Evolutionary conservation across 2,113 vertebrate species (phyloP).

Genomic region (Channa maculata): DNA sequence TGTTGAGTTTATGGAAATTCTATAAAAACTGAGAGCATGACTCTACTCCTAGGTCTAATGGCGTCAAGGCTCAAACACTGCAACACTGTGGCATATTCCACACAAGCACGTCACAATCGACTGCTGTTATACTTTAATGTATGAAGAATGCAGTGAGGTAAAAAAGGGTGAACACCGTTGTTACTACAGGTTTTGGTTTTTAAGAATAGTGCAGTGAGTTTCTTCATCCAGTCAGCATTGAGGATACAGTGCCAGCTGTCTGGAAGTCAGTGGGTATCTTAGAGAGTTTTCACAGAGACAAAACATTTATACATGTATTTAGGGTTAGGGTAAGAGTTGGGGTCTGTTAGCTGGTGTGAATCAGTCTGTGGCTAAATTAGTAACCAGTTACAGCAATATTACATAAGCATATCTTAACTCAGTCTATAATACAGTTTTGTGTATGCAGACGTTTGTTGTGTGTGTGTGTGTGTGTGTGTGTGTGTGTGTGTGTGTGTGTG

Average conservation of each 20-base stretch:
- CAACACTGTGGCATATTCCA: slow-evolving; percentile 44
- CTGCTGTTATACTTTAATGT: slow-evolving; percentile 33
- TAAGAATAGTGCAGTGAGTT: slow-evolving; percentile 71
- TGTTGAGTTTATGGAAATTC: slow-evolving; percentile 27
- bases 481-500: too few relatives aligned
- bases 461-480: too few relatives aligned
- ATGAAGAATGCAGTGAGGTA: slow-evolving; percentile 73
- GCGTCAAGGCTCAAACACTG: slow-evolving; percentile 47
- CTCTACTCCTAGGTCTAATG: slow-evolving; percentile 45
- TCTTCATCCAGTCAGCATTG: slow-evolving; percentile 52
- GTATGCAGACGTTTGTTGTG: slow-evolving; percentile 2
- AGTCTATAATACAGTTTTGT: slow-evolving; percentile 72
- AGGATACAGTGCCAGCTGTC: slow-evolving; percentile 63
- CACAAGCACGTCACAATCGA: slow-evolving; percentile 40
- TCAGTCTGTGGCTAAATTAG: slow-evolving; percentile 73
- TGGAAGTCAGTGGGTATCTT: slow-evolving; percentile 59
- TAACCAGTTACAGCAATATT: slow-evolving; percentile 71
- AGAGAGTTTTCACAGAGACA: slow-evolving; percentile 63
- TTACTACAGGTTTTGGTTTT: slow-evolving; percentile 72
- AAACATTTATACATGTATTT: slow-evolving; percentile 68
- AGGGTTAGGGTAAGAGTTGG: slow-evolving; percentile 63
- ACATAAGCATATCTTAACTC: slow-evolving; percentile 58
- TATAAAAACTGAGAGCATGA: slow-evolving; percentile 53
- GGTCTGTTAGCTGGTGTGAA: slow-evolving; percentile 78
- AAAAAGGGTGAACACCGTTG: slow-evolving; percentile 56